A percentile compares a stretch with the other conserved stretches of the same genome.
These are phyloP conservation scores for Heterodera filipjevi DNA, from an alignment of 2,888 invertebrate species.

Conservation along the genomic window DNA sequence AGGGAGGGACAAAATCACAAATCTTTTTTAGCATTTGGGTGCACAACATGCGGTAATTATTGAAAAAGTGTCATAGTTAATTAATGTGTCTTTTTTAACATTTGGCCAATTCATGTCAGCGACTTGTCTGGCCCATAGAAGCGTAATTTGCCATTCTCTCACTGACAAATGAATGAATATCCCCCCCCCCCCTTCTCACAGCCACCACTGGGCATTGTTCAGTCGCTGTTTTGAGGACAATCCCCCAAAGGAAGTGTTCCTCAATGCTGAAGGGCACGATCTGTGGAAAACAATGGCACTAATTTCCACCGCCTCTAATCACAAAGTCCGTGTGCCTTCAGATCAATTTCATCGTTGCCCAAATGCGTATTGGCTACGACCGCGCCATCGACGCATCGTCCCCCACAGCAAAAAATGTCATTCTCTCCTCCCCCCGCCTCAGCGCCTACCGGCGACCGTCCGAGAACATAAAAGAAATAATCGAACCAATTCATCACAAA, in stretches of 20 bases:
- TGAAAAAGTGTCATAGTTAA: too few relatives aligned
- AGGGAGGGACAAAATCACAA: neutral
- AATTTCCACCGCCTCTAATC: neutral
- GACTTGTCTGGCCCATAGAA: conserved; percentile 24
- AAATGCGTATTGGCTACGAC: conserved; percentile 37
- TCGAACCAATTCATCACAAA: neutral
- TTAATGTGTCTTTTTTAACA: too few relatives aligned
- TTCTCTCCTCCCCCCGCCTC: neutral
- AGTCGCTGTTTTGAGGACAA: conserved; percentile 50
- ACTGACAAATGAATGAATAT: neutral
- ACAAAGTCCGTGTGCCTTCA: neutral
- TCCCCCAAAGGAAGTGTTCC: conserved; percentile 46
- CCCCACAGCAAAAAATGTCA: neutral
- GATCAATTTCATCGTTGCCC: conserved; percentile 31
- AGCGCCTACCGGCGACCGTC: conserved; percentile 3
- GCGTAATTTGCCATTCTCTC: conserved; percentile 8
- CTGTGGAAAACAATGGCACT: conserved; percentile 46
- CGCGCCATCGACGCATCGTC: conserved; percentile 3
- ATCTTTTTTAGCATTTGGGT: conserved; percentile 13
- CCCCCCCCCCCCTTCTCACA: neutral
- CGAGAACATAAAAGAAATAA: neutral
- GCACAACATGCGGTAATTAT: conserved; percentile 16
- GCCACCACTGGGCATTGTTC: conserved; percentile 40
- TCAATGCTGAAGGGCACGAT: conserved; percentile 45
- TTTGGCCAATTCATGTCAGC: conserved; percentile 1